Conservation (phyloP, 2,888 invertebrate species). For the Lutraria lutraria region DNA sequence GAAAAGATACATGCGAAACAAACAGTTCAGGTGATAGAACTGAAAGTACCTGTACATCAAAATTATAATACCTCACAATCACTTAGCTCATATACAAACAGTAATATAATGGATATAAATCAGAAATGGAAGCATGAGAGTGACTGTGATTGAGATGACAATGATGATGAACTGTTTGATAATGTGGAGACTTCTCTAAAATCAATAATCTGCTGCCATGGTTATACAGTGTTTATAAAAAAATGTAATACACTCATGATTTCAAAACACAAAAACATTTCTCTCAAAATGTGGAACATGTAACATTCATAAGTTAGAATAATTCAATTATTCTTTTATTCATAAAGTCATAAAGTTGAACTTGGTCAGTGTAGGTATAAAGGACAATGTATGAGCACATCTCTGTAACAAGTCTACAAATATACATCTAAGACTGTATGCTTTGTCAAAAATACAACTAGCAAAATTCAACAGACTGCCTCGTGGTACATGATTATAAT, state of each 20-base stretch:
- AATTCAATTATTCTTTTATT: not conserved
- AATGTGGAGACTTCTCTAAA: not conserved
- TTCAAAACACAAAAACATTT: conserved; percentile 5
- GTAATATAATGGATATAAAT: not conserved
- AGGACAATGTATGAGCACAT: too few relatives aligned
- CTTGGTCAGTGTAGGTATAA: too few relatives aligned
- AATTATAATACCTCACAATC: not conserved
- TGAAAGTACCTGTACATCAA: not conserved
- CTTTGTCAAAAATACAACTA: not conserved
- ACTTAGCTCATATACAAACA: too few relatives aligned
- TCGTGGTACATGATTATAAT: not conserved
- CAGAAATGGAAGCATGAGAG: not conserved
- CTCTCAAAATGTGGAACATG: not conserved
- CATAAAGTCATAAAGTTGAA: too few relatives aligned
- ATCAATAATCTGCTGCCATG: conserved; percentile 1
- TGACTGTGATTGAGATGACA: not conserved
- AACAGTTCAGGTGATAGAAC: not conserved
- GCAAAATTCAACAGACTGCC: conserved; percentile 2
- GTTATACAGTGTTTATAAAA: not conserved
- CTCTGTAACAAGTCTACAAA: not conserved
- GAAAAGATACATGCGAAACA: not conserved
- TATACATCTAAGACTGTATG: not conserved
- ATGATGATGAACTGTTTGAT: not conserved
- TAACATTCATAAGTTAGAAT: not conserved
- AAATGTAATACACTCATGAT: not conserved